Evolutionary conservation across 1,140 invertebrate species (phyloP).

Genomic region (Adoxophyes honmai): DNA sequence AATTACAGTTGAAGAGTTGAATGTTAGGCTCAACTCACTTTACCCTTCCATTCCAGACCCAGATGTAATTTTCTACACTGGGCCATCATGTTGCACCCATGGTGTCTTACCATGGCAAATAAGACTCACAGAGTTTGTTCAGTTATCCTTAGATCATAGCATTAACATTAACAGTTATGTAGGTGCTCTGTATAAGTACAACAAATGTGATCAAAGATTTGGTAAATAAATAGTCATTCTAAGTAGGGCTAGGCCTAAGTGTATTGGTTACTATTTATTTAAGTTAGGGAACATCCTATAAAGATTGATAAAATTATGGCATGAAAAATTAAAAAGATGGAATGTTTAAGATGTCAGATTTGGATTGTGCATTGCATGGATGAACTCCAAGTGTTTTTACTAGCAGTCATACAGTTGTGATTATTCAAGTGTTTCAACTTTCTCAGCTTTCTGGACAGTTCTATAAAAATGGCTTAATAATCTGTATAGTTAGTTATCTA

Average conservation of each 20-base stretch:
- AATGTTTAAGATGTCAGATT: too few species aligned
- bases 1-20: conserved; percentile 65
- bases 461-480: too few species aligned
- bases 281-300: neutral
- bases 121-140: conserved; percentile 83
- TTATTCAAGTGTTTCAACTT: too few species aligned
- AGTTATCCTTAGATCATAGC: conserved; percentile 75
- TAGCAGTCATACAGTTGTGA: too few species aligned
- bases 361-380: too few species aligned
- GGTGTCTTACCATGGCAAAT: conserved; percentile 85
- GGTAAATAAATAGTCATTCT: conserved; percentile 77
- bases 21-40: conserved; percentile 66
- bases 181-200: conserved; percentile 78
- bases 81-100: conserved; percentile 77
- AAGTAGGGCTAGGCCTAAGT: conserved; percentile 34
- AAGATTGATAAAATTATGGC: neutral
- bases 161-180: conserved; percentile 78
- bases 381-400: too few species aligned
- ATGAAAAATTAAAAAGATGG: too few species aligned
- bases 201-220: conserved; percentile 82
- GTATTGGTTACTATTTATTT: conserved; percentile 24
- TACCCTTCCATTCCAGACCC: conserved; percentile 80
- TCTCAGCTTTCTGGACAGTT: too few species aligned
- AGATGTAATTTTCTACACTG: conserved; percentile 81
- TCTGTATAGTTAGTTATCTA: too few species aligned